These are phyloP conservation scores for Leucozona laternaria DNA, from an alignment of 2,888 invertebrate species.

Conservation along the genomic window DNA sequence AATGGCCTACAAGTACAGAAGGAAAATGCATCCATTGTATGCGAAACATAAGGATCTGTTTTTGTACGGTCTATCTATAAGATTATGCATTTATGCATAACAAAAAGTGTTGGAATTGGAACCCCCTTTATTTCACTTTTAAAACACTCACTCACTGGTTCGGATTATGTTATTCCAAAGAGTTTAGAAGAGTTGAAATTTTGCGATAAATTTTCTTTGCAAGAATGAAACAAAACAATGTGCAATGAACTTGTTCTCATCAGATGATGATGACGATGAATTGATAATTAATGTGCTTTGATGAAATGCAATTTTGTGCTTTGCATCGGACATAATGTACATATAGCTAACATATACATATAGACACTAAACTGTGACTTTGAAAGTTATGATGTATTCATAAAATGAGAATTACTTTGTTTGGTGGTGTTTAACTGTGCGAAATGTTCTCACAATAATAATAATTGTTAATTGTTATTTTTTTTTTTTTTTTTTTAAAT, in stretches of 20 bases:
- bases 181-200: conserved; percentile 6
- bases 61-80: not conserved
- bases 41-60: conserved; percentile 49
- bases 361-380: conserved; percentile 16
- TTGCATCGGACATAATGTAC: not conserved
- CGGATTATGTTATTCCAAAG: conserved; percentile 5
- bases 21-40: conserved; percentile 31
- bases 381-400: conserved; percentile 6
- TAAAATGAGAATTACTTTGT: conserved; percentile 43
- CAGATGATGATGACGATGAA: conserved; percentile 16
- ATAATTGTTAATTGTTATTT: conserved; percentile 32
- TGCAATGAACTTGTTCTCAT: conserved; percentile 61
- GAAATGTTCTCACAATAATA: conserved; percentile 47
- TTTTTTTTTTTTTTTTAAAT: conserved; percentile 1
- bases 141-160: not conserved
- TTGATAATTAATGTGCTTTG: conserved; percentile 20
- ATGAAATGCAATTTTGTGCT: conserved; percentile 37
- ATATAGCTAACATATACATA: not conserved
- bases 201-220: conserved; percentile 5
- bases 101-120: conserved; percentile 26
- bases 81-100: conserved; percentile 40
- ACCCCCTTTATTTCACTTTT: not conserved
- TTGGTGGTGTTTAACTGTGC: conserved; percentile 12
- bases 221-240: conserved; percentile 48
- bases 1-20: conserved; percentile 21